These are phyloP conservation scores for Kuschelorhynchus macadamiae DNA, from an alignment of 2,888 invertebrate genomes.

Conservation along the genomic window DNA sequence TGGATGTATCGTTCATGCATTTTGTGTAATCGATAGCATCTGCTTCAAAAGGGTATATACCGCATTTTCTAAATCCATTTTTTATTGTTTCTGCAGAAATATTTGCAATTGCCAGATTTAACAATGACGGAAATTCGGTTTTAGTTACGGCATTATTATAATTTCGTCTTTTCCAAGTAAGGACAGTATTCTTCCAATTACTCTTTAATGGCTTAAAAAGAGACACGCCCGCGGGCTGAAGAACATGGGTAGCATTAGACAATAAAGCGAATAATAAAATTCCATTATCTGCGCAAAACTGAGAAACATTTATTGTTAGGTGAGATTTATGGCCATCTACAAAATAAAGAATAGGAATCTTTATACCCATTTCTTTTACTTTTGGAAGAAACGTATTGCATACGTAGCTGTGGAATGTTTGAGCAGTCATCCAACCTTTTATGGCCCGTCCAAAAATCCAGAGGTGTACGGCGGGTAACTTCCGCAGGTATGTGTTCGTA, in stretches of 20 bases:
- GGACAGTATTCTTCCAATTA: conserved; percentile 35
- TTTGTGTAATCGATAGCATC: conserved; percentile 46
- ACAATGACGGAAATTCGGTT: conserved; percentile 32
- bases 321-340: conserved; percentile 44
- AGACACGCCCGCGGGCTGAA: conserved; percentile 36
- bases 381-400: conserved; percentile 39
- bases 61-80: conserved; percentile 50
- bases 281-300: conserved; percentile 44
- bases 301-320: conserved; percentile 39
- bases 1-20: conserved; percentile 11
- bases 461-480: conserved; percentile 36
- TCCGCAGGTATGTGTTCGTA: conserved; percentile 38
- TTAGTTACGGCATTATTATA: conserved; percentile 35
- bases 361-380: conserved; percentile 47
- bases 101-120: too few relatives aligned
- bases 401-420: conserved; percentile 45
- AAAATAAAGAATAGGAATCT: conserved; percentile 40
- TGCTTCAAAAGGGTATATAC: conserved; percentile 48
- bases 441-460: too few relatives aligned
- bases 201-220: conserved; percentile 40
- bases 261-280: conserved; percentile 32
- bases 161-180: conserved; percentile 19
- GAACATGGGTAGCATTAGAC: conserved; percentile 40
- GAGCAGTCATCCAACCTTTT: too few relatives aligned
- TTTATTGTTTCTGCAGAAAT: too few relatives aligned